These are phyloP conservation scores for Odontocerum albicorne DNA, from an alignment of 2,888 invertebrate species.

Conservation along the genomic window DNA sequence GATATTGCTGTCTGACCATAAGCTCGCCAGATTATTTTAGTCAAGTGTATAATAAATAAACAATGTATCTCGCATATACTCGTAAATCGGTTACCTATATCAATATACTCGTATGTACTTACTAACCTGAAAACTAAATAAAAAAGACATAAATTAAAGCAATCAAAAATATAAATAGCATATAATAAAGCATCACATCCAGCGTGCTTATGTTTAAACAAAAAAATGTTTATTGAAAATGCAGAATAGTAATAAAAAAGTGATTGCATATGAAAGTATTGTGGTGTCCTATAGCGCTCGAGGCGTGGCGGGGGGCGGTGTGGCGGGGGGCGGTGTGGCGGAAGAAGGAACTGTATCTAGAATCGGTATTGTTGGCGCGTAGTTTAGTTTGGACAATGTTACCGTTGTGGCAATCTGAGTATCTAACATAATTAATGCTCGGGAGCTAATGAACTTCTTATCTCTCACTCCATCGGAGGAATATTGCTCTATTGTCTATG, in stretches of 20 bases:
- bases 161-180: no score
- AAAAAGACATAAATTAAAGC: no score
- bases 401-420: slow-evolving; percentile 24
- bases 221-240: no score
- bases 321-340: not conserved
- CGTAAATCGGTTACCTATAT: no score
- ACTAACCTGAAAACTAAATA: no score
- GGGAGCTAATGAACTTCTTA: slow-evolving; percentile 25
- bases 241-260: not conserved
- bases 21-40: no score
- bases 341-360: slow-evolving; percentile 5
- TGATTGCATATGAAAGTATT: not conserved
- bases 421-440: slow-evolving; percentile 21
- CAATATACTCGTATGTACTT: no score
- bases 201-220: no score
- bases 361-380: slow-evolving; percentile 11
- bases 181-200: no score
- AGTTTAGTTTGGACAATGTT: slow-evolving; percentile 11
- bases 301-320: not conserved
- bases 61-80: no score
- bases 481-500: not conserved
- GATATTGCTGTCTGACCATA: no score
- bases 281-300: not conserved
- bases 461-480: slow-evolving; percentile 9
- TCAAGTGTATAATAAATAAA: no score